These are phyloP conservation scores for Nymphalis urticae DNA, from an alignment of 2,888 invertebrate species.

Conservation along the genomic window DNA sequence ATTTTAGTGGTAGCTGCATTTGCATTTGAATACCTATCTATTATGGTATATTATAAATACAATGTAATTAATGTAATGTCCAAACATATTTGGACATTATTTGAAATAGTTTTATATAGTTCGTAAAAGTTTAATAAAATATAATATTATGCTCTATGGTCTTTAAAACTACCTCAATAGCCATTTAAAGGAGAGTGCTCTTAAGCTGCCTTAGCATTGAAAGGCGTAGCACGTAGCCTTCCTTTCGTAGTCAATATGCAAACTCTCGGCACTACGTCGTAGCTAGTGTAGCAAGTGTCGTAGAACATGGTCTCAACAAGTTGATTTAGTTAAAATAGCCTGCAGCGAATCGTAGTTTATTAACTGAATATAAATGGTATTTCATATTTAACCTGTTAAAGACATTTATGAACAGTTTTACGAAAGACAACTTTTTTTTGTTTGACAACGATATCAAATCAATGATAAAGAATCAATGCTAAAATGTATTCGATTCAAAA, in stretches of 20 bases:
- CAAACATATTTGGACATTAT: neutral
- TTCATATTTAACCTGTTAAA: too few relatives aligned
- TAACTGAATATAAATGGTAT: too few relatives aligned
- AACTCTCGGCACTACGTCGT: conserved; percentile 21
- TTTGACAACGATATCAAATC: too few relatives aligned
- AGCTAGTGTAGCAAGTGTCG: conserved; percentile 23
- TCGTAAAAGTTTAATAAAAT: neutral
- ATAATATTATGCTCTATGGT: neutral
- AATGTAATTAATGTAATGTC: too few relatives aligned
- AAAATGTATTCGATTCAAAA: too few relatives aligned
- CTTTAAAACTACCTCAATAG: conserved; percentile 12
- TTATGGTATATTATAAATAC: too few relatives aligned
- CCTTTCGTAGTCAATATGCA: conserved; percentile 13
- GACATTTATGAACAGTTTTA: too few relatives aligned
- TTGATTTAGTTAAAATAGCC: conserved; percentile 6
- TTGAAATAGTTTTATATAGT: neutral
- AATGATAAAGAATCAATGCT: too few relatives aligned
- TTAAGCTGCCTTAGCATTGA: conserved; percentile 11
- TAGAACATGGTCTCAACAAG: conserved; percentile 18
- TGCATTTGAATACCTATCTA: too few relatives aligned
- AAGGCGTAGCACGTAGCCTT: conserved; percentile 21
- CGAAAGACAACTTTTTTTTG: too few relatives aligned
- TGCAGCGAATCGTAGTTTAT: neutral
- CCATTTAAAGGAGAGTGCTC: conserved; percentile 2
- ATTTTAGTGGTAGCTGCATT: too few relatives aligned